Evolutionary conservation across 2,888 invertebrate species (phyloP).

Genomic region (Lasioglossum calceatum): DNA sequence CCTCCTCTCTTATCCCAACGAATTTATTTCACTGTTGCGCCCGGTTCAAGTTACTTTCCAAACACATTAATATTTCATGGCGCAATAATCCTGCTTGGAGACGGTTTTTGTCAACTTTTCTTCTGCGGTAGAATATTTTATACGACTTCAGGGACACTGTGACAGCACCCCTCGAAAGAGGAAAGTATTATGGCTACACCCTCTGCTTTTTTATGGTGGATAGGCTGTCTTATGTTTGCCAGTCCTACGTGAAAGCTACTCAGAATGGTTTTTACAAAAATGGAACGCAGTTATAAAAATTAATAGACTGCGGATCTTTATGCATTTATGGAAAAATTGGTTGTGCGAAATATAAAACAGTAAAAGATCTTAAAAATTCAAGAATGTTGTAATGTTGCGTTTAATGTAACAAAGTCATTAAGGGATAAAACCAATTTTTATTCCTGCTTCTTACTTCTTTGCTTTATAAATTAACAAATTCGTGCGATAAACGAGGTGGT

Average conservation of each 20-base stretch:
- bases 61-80: slow-evolving; percentile 14
- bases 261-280: neutral
- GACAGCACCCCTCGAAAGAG: neutral
- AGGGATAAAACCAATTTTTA: too few relatives aligned
- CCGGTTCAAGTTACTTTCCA: neutral
- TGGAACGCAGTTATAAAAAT: too few relatives aligned
- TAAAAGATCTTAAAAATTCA: too few relatives aligned
- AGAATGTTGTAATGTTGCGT: too few relatives aligned
- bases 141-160: neutral
- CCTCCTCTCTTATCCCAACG: neutral
- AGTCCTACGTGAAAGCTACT: neutral
- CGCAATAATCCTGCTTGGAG: slow-evolving; percentile 2
- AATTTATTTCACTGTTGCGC: slow-evolving; percentile 6
- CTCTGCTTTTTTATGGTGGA: neutral
- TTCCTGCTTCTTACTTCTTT: too few relatives aligned
- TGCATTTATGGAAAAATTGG: too few relatives aligned
- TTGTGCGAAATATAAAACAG: too few relatives aligned
- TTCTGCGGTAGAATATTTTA: neutral
- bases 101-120: slow-evolving; percentile 6
- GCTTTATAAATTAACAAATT: neutral
- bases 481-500: neutral
- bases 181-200: neutral
- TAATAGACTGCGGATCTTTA: too few relatives aligned
- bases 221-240: neutral
- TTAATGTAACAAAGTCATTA: too few relatives aligned